Conservation (phyloP, 2,113 vertebrate species). For the Montifringilla adamsi region DNA sequence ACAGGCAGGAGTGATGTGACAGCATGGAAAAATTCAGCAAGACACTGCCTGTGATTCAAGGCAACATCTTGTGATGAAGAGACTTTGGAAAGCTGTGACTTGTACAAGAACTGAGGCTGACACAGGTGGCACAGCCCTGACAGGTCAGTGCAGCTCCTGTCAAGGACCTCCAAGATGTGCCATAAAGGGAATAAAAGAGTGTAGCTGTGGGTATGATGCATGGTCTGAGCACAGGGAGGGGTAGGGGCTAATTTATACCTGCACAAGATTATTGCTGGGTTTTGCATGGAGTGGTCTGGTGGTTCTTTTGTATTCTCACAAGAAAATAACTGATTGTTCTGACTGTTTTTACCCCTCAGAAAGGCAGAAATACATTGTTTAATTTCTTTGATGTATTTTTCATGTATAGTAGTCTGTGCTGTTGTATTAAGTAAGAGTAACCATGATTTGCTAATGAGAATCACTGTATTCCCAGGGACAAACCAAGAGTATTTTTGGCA, state of each 20-base stretch:
- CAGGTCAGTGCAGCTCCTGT: not conserved
- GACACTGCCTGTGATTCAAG: not conserved
- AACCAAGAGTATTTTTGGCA: conserved; percentile 9
- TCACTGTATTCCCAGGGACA: not conserved
- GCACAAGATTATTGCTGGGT: not conserved
- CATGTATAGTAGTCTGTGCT: not conserved
- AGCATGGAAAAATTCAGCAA: not conserved
- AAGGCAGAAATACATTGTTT: not conserved
- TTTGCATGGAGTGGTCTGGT: not conserved
- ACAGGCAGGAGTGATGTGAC: not conserved
- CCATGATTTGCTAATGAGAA: not conserved
- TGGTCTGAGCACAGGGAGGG: not conserved
- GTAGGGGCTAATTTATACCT: not conserved
- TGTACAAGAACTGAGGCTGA: not conserved
- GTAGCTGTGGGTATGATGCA: accelerated
- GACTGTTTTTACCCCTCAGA: not conserved
- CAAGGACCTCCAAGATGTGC: not conserved
- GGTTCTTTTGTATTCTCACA: not conserved
- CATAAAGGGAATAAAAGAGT: not conserved
- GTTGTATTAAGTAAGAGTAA: not conserved
- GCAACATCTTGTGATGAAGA: not conserved
- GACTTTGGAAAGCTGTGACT: not conserved
- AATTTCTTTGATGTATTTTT: conserved; percentile 14
- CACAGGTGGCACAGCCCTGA: not conserved
- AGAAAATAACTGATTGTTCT: not conserved